Base-by-base conservation (phyloP, 2,888 invertebrate species). In the Achlya flavicornis region DNA sequence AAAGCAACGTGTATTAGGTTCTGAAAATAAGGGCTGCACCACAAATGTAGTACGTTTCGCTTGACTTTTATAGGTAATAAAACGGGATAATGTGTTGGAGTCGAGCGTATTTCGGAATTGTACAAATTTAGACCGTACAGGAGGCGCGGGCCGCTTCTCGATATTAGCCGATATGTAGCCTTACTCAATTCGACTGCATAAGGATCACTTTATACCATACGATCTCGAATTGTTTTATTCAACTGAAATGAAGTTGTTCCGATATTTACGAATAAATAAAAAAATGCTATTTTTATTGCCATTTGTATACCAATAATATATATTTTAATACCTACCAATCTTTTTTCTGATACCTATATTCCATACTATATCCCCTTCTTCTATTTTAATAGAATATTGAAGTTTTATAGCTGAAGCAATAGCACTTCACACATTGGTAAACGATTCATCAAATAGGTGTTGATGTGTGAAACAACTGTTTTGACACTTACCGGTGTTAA, bases 11-110 rank as follows among this genome's bases (percentile, higher is more conserved):
- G 84, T 90, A 90, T 91, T 90, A 90, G 89, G 85, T 87, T 86
- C 89, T 85, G 90, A 87, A 91, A 90, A 90, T 92, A 91, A 92
- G 90, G 92, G 90, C 88, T 85, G 84, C 66, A 79, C 88, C 88
- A 86, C 91, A 93, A 93, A 92, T 88, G 89, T 90, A 91, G 88
- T 92, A 88, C 88, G 88, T 91, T 89, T 79, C 79, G 80, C 75
- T 85, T 90, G 92, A 93, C 93, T 92, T 93, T 93, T 93, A 93
- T 93, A 85, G 93, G 88, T 92, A 86, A 91, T 93, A 93, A 93
- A 93, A 86, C 83, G 87, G 91, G 88, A 92, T 93, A 93, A 93
- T 93, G 91, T 90, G 90, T 86, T 80, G 88, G 89, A 83, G 89
- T 89, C 26, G 87, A 90, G 89, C 90, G 90, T 91, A 92, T 92